Evolutionary conservation across 2,113 vertebrate species (phyloP).

Genomic region (Oncorhynchus mykiss): DNA sequence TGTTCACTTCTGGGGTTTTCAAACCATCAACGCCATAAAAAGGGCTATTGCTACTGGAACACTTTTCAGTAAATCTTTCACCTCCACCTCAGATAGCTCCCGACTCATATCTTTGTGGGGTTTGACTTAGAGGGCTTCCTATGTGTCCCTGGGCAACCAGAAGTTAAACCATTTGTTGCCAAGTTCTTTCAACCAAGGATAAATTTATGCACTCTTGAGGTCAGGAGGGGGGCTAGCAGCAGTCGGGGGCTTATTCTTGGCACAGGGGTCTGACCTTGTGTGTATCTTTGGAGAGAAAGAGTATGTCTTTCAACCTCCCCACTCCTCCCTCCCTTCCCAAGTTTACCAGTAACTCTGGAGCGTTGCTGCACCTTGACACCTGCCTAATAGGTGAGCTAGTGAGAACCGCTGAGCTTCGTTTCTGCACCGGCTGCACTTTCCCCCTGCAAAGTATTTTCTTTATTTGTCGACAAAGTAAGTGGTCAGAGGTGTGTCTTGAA

Average conservation of each 20-base stretch:
- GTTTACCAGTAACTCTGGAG: slow-evolving; percentile 25
- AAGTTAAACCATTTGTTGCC: background rate
- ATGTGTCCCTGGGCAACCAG: slow-evolving; percentile 3
- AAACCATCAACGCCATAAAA: slow-evolving; percentile 9
- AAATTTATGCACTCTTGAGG: slow-evolving; percentile 14
- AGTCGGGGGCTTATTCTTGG: slow-evolving; percentile 4
- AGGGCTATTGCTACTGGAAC: slow-evolving; percentile 10
- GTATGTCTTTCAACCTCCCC: background rate
- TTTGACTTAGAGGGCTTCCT: background rate
- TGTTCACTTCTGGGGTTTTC: slow-evolving; percentile 3
- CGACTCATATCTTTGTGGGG: background rate
- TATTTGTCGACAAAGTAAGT: background rate
- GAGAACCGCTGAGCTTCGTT: background rate
- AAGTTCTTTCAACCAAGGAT: slow-evolving; percentile 10
- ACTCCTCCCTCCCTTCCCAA: background rate
- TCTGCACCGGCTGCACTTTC: background rate
- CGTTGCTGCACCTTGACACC: slow-evolving; percentile 14
- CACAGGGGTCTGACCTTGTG: slow-evolving; percentile 14
- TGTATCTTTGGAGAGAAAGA: slow-evolving; percentile 3
- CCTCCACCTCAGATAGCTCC: slow-evolving; percentile 3
- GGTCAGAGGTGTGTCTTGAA: background rate
- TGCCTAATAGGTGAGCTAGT: slow-evolving; percentile 13
- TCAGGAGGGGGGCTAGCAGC: slow-evolving; percentile 6
- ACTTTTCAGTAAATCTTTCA: slow-evolving; percentile 8
- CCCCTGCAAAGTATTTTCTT: background rate